Evolutionary conservation across 2,797 vertebrate species (phyloP), one percentile per base, ranked within the genome.

Genomic region (Melanotaenia boesemani): DNA sequence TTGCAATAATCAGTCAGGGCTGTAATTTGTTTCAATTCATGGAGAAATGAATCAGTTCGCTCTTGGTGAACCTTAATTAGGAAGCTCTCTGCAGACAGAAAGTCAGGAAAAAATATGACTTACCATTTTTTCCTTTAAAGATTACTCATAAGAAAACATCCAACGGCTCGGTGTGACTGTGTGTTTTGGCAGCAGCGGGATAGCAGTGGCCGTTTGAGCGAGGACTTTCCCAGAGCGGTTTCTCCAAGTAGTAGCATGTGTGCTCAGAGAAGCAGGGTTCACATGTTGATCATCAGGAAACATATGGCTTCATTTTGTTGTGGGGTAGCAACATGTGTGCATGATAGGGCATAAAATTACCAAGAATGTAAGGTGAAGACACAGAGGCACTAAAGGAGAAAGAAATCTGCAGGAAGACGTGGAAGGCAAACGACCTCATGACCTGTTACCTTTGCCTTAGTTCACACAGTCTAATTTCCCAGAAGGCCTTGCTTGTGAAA

Each of bases 221-320:
- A 70, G 56, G 66, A 77, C 65, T 83, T 90, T 89, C 88, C 81
- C 85, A 86, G 74, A 70, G 82, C 9, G n/a, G 56, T 44, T 81
- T 82, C 72, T 74, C 2, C 1, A 30, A 32, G 22, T 52, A 18
- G 70, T 18, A 50, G 41, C 52, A 6, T 76, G 77, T 65, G 76
- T 72, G 79, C 68, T 65, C 76, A 77, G 68, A 62, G 64, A 58
- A 58, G 48, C 55, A 10, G 3, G 26, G 59, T 72, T 84, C 76
- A 55, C 70, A 72, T 79, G 70, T 55, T 71, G 72, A 76, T 77
- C 36, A 5, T 72, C 64, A 32, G 76, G 69, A 85, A 85, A 76
- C 87, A 90, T 67, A 71, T 88, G 90, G 88, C 84, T 90, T 87
- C 77, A 39, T 85, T 91, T 88, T 72, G 26, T 44, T 20, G 58